These are phyloP conservation scores for Lampropteryx suffumata DNA, from an alignment of 2,888 invertebrate species.

Conservation along the genomic window DNA sequence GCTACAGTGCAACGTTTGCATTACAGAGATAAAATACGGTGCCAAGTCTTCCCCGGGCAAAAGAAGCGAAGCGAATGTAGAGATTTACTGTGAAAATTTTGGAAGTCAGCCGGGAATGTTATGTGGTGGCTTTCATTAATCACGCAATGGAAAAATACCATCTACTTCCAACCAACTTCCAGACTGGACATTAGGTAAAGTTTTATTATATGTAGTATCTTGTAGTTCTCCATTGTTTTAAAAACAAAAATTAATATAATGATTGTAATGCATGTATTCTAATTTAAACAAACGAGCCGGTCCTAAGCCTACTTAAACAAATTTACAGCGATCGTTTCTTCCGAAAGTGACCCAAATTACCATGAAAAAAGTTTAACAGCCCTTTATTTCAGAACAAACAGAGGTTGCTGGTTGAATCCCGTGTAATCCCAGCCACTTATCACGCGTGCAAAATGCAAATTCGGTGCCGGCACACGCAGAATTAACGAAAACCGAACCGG, in stretches of 20 bases:
- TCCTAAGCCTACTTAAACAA: slow-evolving; percentile 78
- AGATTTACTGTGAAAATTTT: slow-evolving; percentile 79
- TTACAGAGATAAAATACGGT: slow-evolving; percentile 78
- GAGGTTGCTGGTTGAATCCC: slow-evolving; percentile 78
- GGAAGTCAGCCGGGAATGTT: slow-evolving; percentile 78
- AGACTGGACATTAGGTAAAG: slow-evolving; percentile 33
- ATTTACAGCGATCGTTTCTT: slow-evolving; percentile 76
- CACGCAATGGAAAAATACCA: slow-evolving; percentile 70
- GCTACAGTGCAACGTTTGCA: slow-evolving; percentile 70
- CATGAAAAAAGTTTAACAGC: slow-evolving; percentile 81
- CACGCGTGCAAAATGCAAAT: slow-evolving; percentile 84
- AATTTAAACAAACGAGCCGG: slow-evolving; percentile 68
- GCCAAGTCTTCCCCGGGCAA: slow-evolving; percentile 76
- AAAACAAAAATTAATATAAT: slow-evolving; percentile 40
- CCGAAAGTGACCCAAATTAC: slow-evolving; percentile 81
- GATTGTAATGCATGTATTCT: slow-evolving; percentile 51
- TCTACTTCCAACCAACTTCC: slow-evolving; percentile 31
- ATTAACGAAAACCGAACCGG: slow-evolving; percentile 69
- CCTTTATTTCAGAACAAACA: slow-evolving; percentile 82
- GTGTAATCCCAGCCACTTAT: slow-evolving; percentile 81
- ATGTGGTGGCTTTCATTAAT: slow-evolving; percentile 75
- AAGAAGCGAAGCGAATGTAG: slow-evolving; percentile 75
- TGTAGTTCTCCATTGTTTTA: too few relatives aligned
- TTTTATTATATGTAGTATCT: too few relatives aligned
- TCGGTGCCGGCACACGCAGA: slow-evolving; percentile 69